Evolutionary conservation across 2,888 invertebrate genomes (phyloP).

Genomic region (Polydrusus pterygomalis): DNA sequence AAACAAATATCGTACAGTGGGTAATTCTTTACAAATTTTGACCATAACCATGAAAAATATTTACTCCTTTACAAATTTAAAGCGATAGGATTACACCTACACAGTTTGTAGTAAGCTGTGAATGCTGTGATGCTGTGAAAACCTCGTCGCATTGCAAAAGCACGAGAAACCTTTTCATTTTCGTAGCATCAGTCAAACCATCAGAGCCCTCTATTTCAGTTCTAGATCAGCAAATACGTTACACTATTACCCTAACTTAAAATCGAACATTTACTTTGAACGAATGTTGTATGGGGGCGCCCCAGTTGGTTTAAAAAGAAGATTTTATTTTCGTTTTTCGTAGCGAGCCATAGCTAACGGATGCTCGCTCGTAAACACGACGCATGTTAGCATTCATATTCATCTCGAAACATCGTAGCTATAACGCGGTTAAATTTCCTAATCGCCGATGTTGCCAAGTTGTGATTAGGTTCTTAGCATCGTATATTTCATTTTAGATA

Average conservation of each 20-base stretch:
- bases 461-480: background rate
- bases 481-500: background rate
- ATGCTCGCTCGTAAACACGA: constrained; percentile 1
- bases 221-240: background rate
- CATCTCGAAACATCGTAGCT: constrained; percentile 1
- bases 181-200: background rate
- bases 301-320: background rate
- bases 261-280: constrained; percentile 17
- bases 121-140: too few relatives aligned
- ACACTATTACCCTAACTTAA: background rate
- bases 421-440: background rate
- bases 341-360: background rate
- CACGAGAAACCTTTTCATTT: background rate
- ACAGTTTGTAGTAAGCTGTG: too few relatives aligned
- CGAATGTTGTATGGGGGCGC: constrained; percentile 9
- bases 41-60: too few relatives aligned
- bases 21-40: too few relatives aligned
- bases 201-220: constrained; percentile 7
- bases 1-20: too few relatives aligned
- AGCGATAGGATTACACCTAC: too few relatives aligned
- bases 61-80: too few relatives aligned
- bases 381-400: background rate
- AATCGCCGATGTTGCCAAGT: constrained; percentile 10
- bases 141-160: too few relatives aligned
- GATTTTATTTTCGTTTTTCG: constrained; percentile 19